Evolutionary conservation across 2,888 invertebrate species (phyloP), one percentile per base, ranked within the genome.

Genomic region (Heliconius charithonia): DNA sequence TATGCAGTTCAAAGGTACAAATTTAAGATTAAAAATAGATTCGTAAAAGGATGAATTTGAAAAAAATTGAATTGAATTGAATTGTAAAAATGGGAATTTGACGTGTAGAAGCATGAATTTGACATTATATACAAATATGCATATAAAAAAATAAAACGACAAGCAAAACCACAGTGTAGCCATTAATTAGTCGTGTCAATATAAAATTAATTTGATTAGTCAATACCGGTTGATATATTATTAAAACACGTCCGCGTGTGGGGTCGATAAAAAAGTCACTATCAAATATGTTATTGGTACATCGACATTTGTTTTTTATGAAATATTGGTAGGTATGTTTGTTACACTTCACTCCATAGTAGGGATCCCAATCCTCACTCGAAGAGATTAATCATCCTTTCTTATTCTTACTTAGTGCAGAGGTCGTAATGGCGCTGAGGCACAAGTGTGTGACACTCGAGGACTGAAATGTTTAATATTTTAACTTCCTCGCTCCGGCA

Each of bases 181-280:
- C 56, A 32, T 72, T 32, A 72, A 72, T 72, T 32, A 56, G 32
- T 32, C 32, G 59, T n/a, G 32, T 72, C n/a, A 72, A 72, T 59
- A 32, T 29, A 56, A 32, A 56, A 72, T n/a, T 72, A 59, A 72
- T 32, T 72, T 29, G 32, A 72, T 72, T 72, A 59, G 32, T 56
- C n/a, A 56, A 32, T 32, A 72, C 71, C 56, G 71, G 71, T 72
- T 72, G 13, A 4, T n/a, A 56, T 56, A 56, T 22, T 22, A 59
- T 51, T 29, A n/a, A 32, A n/a, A 32, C 16, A 22, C 56, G 32
- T 29, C 27, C 19, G 22, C 29, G 2, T 32, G 66, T 41, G 37
- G 67, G n/a, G 25, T 67, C 67, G 67, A 67, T n/a, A 67, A 67
- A 67, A 67, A 67, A 67, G 2, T 12, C 32, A 37, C 67, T n/a